Base-by-base conservation (phyloP, 2,113 vertebrate genomes). In the Callionymus lyra region DNA sequence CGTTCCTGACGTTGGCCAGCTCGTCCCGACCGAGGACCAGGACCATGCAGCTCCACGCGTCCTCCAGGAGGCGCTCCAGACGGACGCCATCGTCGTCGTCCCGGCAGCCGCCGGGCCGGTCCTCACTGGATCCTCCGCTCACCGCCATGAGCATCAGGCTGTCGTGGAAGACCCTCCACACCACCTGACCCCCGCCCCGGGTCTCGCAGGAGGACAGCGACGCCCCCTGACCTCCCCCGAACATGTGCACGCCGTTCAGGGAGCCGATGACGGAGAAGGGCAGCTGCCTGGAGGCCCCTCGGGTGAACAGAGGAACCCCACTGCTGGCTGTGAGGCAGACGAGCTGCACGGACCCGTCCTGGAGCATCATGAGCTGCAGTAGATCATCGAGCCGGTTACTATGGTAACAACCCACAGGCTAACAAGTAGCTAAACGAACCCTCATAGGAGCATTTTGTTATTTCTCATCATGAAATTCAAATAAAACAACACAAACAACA, bases 181-280 rank as follows among this genome's bases (percentile, higher is more conserved):
- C 79, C 60, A 95, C 85, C 1, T 59, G 82, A 1, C 84, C 88
- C 14, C 88, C 86, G 2, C 40, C 57, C n/a, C 86, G 78, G 0
- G 89, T 91, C 65, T 82, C 79, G 15, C 87, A 87, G 48, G 77
- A 79, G 41, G 67, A 83, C 63, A 94, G 56, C 12, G 70, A 56
- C 1, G 82, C 87, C 10, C 84, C 87, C 47, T 94, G 86, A 16
- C 90, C 90, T 8, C 75, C 85, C 3, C 88, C 90, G 14, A 94
- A 94, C 91, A 93, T 93, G 72, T 94, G 92, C 6, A 93, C 92
- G 1, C 91, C 91, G 16, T 93, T 93, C 43, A 94, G 72, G 6
- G 92, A 92, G 33, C 91, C 91, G 38, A 93, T 91, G 59, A 94
- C 73, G 2, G 91, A 90, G 72, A 94, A 94, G 1, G 91, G 88